phyloP scores from a whole-genome alignment of 2,888 invertebrate genomes.

The Andrena dorsata region DNA sequence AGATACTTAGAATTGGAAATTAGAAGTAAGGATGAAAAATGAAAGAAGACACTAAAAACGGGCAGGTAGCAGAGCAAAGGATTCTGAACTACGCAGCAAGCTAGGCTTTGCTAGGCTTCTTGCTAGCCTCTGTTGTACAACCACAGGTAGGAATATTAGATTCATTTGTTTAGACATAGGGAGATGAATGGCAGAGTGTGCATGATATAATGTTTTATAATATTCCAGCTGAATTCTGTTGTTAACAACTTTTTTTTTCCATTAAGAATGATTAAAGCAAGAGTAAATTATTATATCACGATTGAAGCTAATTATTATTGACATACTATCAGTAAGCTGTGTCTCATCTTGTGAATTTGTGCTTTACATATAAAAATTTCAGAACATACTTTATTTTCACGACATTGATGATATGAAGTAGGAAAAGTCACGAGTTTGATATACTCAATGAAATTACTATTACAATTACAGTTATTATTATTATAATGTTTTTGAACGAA shows the following conservation, averaged over 20 bases:
- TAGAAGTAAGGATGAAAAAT: conserved; percentile 63
- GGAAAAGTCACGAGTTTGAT: conserved; percentile 11
- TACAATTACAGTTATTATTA: not conserved
- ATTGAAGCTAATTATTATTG: conserved; percentile 18
- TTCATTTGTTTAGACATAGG: conserved; percentile 77
- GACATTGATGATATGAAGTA: not conserved
- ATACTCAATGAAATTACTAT: not conserved
- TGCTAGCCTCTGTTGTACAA: conserved; percentile 77
- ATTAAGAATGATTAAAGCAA: not conserved
- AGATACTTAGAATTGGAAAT: conserved; percentile 69
- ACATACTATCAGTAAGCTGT: conserved; percentile 29
- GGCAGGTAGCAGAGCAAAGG: conserved; percentile 82
- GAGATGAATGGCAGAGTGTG: conserved; percentile 66
- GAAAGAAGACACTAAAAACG: conserved; percentile 77
- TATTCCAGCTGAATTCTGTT: conserved; percentile 55
- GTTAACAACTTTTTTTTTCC: conserved; percentile 34
- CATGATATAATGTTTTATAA: conserved; percentile 69
- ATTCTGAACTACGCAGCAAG: conserved; percentile 77
- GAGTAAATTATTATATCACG: conserved; percentile 17
- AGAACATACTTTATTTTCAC: conserved; percentile 13
- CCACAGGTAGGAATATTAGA: conserved; percentile 81
- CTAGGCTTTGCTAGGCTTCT: conserved; percentile 79
- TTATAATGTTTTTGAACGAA: conserved; percentile 1
- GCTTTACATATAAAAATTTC: not conserved
- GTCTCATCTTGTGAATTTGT: conserved; percentile 15